Evolutionary conservation across 2,797 vertebrate genomes (phyloP).

Genomic region (Dryobates pubescens): DNA sequence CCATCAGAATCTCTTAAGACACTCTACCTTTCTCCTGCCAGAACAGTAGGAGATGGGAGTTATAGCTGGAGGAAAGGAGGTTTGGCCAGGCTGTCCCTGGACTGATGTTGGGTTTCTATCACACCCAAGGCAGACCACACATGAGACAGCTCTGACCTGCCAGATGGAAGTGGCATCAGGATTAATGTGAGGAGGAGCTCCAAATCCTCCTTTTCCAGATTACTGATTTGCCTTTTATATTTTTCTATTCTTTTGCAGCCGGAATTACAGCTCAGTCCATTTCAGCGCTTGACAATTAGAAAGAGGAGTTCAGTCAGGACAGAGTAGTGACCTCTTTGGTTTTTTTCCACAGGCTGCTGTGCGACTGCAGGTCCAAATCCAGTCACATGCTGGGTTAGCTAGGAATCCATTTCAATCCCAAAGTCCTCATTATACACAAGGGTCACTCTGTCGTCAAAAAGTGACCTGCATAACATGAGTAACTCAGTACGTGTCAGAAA

Average conservation of each 20-base stretch:
- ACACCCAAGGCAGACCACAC: slow-evolving; percentile 23
- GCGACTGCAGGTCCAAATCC: slow-evolving; percentile 23
- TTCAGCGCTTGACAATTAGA: slow-evolving; percentile 25
- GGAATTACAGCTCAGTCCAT: slow-evolving; percentile 3
- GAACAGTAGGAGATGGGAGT: slow-evolving; percentile 27
- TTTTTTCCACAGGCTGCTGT: not conserved
- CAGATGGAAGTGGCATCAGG: not conserved
- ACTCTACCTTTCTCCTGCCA: slow-evolving; percentile 10
- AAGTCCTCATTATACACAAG: slow-evolving; percentile 31
- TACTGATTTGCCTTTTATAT: slow-evolving; percentile 1
- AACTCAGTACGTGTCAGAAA: slow-evolving; percentile 54
- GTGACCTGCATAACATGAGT: slow-evolving; percentile 52
- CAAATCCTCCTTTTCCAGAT: not conserved
- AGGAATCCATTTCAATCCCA: slow-evolving; percentile 36
- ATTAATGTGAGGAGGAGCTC: slow-evolving; percentile 4
- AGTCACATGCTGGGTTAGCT: slow-evolving; percentile 22
- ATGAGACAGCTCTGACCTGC: not conserved
- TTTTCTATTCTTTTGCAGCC: not conserved
- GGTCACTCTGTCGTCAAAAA: slow-evolving; percentile 55
- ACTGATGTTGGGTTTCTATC: slow-evolving; percentile 14
- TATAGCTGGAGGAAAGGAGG: not conserved
- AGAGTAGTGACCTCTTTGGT: not conserved
- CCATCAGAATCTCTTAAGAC: not conserved
- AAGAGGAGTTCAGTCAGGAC: slow-evolving; percentile 31
- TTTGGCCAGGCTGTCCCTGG: not conserved